phyloP scores from a whole-genome alignment of 2,797 vertebrate genomes.

The Amazona finschi region DNA sequence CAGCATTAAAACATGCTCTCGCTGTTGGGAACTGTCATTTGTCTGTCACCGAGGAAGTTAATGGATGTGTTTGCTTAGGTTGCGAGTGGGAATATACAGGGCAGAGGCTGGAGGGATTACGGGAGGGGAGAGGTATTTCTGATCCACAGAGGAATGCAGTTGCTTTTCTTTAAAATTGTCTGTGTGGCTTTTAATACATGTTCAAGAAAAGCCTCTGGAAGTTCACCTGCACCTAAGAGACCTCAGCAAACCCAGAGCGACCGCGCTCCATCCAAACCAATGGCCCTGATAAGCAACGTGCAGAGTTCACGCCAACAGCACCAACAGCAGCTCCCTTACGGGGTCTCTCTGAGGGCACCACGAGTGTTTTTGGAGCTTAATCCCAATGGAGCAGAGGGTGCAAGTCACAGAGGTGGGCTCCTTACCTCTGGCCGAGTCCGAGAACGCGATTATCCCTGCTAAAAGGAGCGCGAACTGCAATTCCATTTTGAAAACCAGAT shows the following conservation, averaged over 20 bases:
- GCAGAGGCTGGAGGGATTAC: conserved; percentile 40
- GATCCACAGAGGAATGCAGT: conserved; percentile 65
- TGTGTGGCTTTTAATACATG: not conserved
- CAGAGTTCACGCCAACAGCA: not conserved
- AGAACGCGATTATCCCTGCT: conserved; percentile 66
- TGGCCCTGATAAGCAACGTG: not conserved
- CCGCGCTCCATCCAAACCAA: fast-evolving
- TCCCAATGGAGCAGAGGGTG: not conserved
- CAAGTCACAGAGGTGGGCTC: fast-evolving
- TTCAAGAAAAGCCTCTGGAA: not conserved
- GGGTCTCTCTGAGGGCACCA: not conserved
- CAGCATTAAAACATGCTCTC: conserved; percentile 1
- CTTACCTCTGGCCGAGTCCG: conserved; percentile 77
- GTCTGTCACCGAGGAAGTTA: conserved; percentile 61
- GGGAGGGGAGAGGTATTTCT: conserved; percentile 48
- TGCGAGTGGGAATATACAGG: conserved; percentile 54
- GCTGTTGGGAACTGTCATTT: conserved; percentile 64
- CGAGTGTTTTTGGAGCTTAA: fast-evolving
- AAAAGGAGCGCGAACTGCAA: conserved; percentile 70
- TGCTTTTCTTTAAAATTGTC: conserved; percentile 45
- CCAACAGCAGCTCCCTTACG: not conserved
- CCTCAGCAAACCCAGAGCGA: not conserved
- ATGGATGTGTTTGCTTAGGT: conserved; percentile 71
- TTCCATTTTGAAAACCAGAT: conserved; percentile 69
- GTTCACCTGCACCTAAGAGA: conserved; percentile 4